A percentile compares a stretch with the other conserved stretches of the same genome.
Evolutionary conservation across 2,113 vertebrate genomes (phyloP).

Genomic region (Lagenorhynchus albirostris): DNA sequence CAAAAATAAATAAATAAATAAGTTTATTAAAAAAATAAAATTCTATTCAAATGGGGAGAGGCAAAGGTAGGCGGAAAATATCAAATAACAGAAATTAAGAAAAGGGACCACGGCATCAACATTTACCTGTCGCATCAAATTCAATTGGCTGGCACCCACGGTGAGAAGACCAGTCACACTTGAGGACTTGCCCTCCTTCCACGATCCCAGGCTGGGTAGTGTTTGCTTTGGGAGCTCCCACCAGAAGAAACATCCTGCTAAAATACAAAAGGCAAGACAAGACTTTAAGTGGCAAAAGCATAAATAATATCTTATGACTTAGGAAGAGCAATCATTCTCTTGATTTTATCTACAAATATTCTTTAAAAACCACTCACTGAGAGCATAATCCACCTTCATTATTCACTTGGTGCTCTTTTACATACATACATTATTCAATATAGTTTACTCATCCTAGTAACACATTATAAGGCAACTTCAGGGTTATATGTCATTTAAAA

Average conservation of each 20-base stretch:
- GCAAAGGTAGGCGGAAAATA: background rate
- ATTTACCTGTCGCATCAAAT: conserved; percentile 91
- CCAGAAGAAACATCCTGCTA: conserved; percentile 88
- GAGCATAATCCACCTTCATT: background rate
- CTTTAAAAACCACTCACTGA: background rate
- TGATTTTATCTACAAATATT: background rate
- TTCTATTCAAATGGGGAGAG: background rate
- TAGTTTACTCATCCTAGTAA: background rate
- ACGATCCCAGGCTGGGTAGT: conserved; percentile 83
- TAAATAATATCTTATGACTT: background rate
- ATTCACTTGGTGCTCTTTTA: background rate
- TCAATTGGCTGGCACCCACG: conserved; percentile 86
- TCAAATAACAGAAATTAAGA: background rate
- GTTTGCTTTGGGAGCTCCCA: conserved; percentile 96
- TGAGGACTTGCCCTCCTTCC: conserved; percentile 94
- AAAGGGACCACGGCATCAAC: rapidly evolving
- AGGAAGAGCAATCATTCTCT: background rate
- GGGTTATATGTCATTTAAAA: background rate
- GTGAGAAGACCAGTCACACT: conserved; percentile 87
- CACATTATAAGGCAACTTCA: background rate
- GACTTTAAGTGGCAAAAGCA: background rate
- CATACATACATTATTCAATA: background rate
- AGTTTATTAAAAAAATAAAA: no score
- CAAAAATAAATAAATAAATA: no score
- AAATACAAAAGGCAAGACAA: conserved; percentile 1